Evolutionary conservation across 2,113 vertebrate genomes (phyloP), one percentile per base, ranked within the genome.

Genomic region (Hucho hucho): DNA sequence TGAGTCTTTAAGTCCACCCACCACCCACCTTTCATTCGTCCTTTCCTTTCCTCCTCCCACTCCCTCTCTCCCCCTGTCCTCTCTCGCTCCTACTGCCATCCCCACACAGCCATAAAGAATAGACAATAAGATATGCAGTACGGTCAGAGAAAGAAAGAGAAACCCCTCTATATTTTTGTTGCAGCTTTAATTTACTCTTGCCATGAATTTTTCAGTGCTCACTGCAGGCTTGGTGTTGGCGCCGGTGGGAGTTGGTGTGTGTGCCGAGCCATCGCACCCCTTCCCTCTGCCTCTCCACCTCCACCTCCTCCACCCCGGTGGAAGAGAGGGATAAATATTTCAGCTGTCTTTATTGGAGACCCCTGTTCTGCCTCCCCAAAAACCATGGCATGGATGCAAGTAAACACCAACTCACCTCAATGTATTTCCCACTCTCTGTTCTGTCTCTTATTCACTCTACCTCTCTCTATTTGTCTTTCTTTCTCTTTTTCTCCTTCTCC

Each of bases 261-360:
- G 46, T 75, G 79, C 66, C 73, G 66, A 75, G 49, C 64, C 26
- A 53, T 75, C 47, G 47, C 22, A 11, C 72, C 66, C 71, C 79
- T 64, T 69, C 58, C 18, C 58, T 14, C n/a, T 6, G 3, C 53
- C 53, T 2, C 18, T 20, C 53, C 16, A 20, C 37, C 49, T 53
- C 49, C 14, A 16, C 49, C 79, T 82, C 49, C 16, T 53, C 49
- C 49, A 18, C 49, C 49, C 3, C 4, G 85, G 80, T 89, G 85
- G 81, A 89, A 86, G 79, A 90, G 81, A 83, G 83, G 61, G 83
- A 93, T 93, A 91, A 93, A 94, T 93, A 94, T 94, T 94, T 93
- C 78, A 93, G 78, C 9, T 74, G 74, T 76, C 88, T 87, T 92
- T 92, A 93, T 91, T 93, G 91, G 90, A 89, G 89, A 92, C 87